A percentile compares a stretch with the other conserved stretches of the same genome.
These are phyloP conservation scores for Pantherophis guttatus DNA, from an alignment of 2,113 vertebrate genomes.

Conservation along the genomic window DNA sequence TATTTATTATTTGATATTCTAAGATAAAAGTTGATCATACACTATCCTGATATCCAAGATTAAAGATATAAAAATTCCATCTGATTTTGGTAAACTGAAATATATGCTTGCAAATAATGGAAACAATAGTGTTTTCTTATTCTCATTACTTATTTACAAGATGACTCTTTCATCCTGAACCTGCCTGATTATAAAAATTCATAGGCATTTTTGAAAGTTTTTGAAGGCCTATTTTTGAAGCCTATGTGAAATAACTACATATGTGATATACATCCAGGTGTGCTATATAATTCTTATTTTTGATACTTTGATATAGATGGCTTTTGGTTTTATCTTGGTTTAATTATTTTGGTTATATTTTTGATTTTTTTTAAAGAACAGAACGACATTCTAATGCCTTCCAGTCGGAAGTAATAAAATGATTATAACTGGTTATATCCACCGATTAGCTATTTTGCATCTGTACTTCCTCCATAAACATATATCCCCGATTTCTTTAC, in stretches of 20 bases:
- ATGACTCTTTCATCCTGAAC: neutral
- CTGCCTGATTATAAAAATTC: neutral
- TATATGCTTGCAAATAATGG: neutral
- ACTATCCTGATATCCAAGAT: neutral
- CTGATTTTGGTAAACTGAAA: neutral
- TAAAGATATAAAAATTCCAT: neutral
- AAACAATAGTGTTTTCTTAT: neutral
- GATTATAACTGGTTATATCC: neutral
- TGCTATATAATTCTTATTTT: neutral
- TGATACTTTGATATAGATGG: neutral
- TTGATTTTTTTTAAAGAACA: neutral
- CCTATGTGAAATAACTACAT: neutral
- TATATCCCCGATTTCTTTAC: neutral
- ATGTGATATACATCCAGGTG: neutral
- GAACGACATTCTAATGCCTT: neutral
- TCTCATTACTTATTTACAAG: neutral
- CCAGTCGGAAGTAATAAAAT: neutral
- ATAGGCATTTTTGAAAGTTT: neutral
- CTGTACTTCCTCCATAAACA: neutral
- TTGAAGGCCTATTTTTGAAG: neutral
- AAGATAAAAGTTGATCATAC: neutral
- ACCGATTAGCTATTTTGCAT: neutral
- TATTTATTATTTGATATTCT: neutral
- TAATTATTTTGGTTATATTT: neutral
- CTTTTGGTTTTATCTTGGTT: neutral